A percentile compares a stretch with the other conserved stretches of the same genome.
These are phyloP conservation scores for Hydropotes inermis DNA, from an alignment of 2,113 vertebrate genomes.

Conservation along the genomic window DNA sequence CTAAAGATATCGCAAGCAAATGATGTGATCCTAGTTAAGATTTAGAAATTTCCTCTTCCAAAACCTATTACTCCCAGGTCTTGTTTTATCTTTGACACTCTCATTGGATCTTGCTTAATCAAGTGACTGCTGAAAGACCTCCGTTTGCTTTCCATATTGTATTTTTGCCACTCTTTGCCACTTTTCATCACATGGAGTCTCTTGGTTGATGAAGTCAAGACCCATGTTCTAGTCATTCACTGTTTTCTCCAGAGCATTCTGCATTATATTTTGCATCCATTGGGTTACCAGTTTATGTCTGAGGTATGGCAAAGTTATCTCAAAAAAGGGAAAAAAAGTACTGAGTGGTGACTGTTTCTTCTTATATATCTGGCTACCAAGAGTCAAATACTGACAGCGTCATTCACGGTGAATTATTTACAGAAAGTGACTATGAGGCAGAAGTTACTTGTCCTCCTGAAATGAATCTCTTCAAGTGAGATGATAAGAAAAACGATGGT, in stretches of 20 bases:
- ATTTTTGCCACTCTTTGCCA: not conserved
- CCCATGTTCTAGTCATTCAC: not conserved
- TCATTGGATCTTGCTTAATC: not conserved
- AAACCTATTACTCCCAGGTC: not conserved
- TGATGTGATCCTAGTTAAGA: not conserved
- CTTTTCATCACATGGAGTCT: not conserved
- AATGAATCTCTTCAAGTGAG: conserved; percentile 18
- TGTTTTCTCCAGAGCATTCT: not conserved
- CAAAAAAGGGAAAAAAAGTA: not conserved
- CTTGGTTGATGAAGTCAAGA: not conserved
- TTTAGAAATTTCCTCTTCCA: not conserved
- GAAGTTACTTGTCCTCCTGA: conserved; percentile 50
- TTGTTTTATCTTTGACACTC: not conserved
- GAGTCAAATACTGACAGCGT: not conserved
- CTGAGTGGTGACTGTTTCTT: not conserved
- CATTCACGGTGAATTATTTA: not conserved
- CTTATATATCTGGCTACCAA: not conserved
- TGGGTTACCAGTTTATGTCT: not conserved
- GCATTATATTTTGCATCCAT: not conserved
- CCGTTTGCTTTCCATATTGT: not conserved
- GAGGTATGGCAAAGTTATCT: not conserved
- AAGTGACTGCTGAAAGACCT: not conserved
- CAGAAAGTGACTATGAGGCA: not conserved
- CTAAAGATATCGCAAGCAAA: not conserved
- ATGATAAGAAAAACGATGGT: not conserved